Evolutionary conservation across 1,140 invertebrate species (phyloP).

Genomic region (Micrasema longulum): DNA sequence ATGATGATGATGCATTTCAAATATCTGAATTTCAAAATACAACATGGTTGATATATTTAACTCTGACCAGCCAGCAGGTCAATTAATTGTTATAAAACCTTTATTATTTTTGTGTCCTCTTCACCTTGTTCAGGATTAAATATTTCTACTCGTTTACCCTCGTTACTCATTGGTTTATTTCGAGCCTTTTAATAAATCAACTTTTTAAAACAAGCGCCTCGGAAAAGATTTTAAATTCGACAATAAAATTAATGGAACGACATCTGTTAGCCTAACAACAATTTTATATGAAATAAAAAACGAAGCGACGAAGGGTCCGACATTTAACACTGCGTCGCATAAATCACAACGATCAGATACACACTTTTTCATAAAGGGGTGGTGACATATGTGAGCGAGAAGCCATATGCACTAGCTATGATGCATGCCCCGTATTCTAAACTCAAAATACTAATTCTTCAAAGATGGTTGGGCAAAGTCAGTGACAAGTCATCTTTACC

Average conservation of each 20-base stretch:
- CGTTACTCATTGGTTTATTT: neutral
- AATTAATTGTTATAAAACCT: too few species aligned
- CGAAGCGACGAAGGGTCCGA: constrained; percentile 28
- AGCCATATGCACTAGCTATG: constrained; percentile 31
- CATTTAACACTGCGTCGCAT: constrained; percentile 26
- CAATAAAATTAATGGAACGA: constrained; percentile 32
- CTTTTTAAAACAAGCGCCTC: neutral
- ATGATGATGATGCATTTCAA: too few species aligned
- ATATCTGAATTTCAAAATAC: too few species aligned
- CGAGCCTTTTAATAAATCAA: neutral
- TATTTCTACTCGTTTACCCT: neutral
- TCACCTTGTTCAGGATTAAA: too few species aligned
- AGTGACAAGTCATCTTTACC: constrained; percentile 38
- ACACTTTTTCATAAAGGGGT: constrained; percentile 27
- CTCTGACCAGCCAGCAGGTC: too few species aligned
- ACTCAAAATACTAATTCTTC: constrained; percentile 42
- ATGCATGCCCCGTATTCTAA: constrained; percentile 44
- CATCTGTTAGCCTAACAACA: constrained; percentile 40
- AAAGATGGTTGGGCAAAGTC: constrained; percentile 18
- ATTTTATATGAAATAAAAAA: constrained; percentile 34
- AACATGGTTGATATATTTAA: too few species aligned
- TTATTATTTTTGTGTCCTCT: too few species aligned
- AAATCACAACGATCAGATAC: constrained; percentile 42
- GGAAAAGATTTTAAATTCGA: constrained; percentile 10
- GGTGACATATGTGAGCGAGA: constrained; percentile 41